Evolutionary conservation across 2,113 vertebrate species (phyloP), one percentile per base, ranked within the genome.

Genomic region (Esox niger): DNA sequence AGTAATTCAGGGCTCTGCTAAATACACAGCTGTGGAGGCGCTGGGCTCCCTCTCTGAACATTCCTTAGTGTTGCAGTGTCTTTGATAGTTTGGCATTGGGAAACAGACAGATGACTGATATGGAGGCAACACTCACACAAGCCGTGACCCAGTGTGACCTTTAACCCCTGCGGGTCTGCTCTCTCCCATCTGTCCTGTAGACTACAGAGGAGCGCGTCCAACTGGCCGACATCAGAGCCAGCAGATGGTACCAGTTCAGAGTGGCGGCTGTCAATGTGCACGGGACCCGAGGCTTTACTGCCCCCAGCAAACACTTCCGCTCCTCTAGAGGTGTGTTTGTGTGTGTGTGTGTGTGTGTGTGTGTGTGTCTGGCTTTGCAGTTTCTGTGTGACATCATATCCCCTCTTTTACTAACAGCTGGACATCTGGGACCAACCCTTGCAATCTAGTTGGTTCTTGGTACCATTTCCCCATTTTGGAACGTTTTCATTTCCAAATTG

Each of bases 231-330:
- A 88, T 93, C 74, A 91, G 96, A 38, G 92, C 95, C 1, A 94
- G 93, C 89, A 82, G 96, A 69, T 99, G 96, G 96, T 98, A 99
- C 90, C 97, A 99, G 93, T 98, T 98, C 90, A 92, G 96, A 0
- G 94, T 98, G 79, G 96, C 96, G 0, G 96, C 96, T 0, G 92
- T 98, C 62, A 98, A 99, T 0, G 93, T 95, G 30, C 96, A 98
- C 0, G 96, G 96, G 55, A 99, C 96, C 0, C 92, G 96, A 1
- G 96, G 97, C 66, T 99, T 98, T 92, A 98, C 96, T 0, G 94
- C 97, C 0, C 97, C 97, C 78, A 98, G 95, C 93, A 97, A 96
- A 66, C 97, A 98, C 88, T 98, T 98, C 91, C 91, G 93, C 66
- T 98, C 97, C 23, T 94, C 94, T 0, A 93, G 89, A 96, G 96